Percentiles rank a stretch among this genome's conserved stretches.
Conservation (phyloP, 37 sponge, comb jelly and placozoan species). For the Mnemiopsis leidyi region DNA sequence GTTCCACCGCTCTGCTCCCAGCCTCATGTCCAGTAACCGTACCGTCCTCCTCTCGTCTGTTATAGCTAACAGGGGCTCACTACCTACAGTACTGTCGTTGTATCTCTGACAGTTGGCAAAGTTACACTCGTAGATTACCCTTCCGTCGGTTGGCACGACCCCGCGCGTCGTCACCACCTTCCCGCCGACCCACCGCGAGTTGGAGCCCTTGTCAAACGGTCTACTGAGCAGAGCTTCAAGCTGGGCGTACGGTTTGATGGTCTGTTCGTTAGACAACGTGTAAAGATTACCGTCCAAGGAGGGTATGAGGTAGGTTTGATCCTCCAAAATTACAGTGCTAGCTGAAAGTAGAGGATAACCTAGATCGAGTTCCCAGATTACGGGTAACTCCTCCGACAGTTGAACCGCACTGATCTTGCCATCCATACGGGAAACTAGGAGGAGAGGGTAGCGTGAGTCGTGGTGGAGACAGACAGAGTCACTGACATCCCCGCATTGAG, state of each 20-base stretch:
- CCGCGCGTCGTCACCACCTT: slow-evolving; percentile 46
- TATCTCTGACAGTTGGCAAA: slow-evolving; percentile 31
- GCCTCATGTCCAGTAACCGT: slow-evolving; percentile 45
- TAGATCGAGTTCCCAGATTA: slow-evolving; percentile 13
- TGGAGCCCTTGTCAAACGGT: background rate
- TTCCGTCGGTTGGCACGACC: background rate
- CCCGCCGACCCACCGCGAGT: slow-evolving; percentile 37
- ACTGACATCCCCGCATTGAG: background rate
- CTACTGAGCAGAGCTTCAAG: background rate
- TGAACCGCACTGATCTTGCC: background rate
- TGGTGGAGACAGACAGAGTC: slow-evolving; percentile 37
- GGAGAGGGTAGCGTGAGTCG: background rate
- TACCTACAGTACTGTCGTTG: slow-evolving; percentile 6
- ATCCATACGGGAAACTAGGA: slow-evolving; percentile 29
- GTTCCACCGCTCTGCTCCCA: slow-evolving; percentile 48
- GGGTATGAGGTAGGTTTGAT: background rate
- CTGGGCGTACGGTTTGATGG: slow-evolving; percentile 4
- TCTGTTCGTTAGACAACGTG: background rate
- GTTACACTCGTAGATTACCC: slow-evolving; percentile 23
- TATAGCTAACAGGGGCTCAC: background rate
- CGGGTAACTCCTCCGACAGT: background rate
- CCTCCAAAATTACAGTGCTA: background rate
- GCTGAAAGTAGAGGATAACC: slow-evolving; percentile 22
- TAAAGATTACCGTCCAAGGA: slow-evolving; percentile 49
- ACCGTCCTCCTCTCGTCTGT: slow-evolving; percentile 62